phyloP scores from a whole-genome alignment of 2,113 vertebrate genomes.

The Microcebus griseorufus region DNA sequence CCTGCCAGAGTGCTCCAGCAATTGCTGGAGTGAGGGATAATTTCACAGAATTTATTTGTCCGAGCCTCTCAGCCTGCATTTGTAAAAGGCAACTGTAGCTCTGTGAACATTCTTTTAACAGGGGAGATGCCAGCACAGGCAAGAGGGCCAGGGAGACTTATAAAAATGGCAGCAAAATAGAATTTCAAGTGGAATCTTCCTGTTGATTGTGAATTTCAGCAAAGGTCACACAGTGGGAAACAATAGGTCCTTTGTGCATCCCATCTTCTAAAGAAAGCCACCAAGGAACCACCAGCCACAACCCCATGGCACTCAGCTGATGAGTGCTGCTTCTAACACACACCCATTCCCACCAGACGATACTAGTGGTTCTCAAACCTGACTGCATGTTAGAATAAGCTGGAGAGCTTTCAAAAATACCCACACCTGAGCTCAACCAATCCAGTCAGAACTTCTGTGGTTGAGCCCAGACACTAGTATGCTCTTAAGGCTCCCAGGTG shows the following conservation, averaged over 20 bases:
- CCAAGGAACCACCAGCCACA: background rate
- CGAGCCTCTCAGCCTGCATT: background rate
- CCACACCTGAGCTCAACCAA: background rate
- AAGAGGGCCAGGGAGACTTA: background rate
- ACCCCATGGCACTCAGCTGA: background rate
- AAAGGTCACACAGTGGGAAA: background rate
- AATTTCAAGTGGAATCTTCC: background rate
- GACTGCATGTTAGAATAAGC: background rate
- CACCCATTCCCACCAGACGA: background rate
- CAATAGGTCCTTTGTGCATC: background rate
- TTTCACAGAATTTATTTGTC: background rate
- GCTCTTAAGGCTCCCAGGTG: background rate
- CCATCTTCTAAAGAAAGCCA: background rate
- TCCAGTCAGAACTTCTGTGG: background rate
- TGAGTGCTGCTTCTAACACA: background rate
- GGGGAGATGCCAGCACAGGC: background rate
- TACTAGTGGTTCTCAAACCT: background rate
- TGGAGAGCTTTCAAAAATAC: background rate
- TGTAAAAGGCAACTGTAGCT: background rate
- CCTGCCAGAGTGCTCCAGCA: background rate
- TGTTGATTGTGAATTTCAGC: background rate
- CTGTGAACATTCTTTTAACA: background rate
- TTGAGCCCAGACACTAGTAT: background rate
- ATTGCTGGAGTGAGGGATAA: background rate
- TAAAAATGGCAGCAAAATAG: background rate